Base-by-base conservation (phyloP, 2,113 vertebrate genomes). In the Propithecus coquereli region DNA sequence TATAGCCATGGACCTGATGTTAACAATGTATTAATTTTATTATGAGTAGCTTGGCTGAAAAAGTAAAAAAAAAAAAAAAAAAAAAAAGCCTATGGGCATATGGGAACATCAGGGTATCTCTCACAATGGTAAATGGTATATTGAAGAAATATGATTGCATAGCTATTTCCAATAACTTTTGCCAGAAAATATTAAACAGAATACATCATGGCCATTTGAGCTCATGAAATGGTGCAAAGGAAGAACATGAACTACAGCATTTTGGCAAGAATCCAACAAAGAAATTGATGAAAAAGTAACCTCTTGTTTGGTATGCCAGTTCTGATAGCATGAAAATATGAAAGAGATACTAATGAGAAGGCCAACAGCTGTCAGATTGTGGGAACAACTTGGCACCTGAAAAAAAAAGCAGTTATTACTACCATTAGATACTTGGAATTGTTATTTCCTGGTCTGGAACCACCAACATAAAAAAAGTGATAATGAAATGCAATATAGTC, bases 21-120 rank as follows among this genome's bases (percentile, higher is more conserved):
- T 96, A 94, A 92, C 61, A 89, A 89, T 83, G 18, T 89, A 97
- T 97, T 96, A 95, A 95, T 95, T 96, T 93, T 96, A 93, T 96
- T 92, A 76, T 95, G 87, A 96, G 54, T 73, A 95, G 47, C 34
- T 82, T 97, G 96, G 85, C 94, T 84, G 23, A 91, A 92, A 93
- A 85, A 76, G 22, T 80, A 81, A 93, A 90, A 79, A 43, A 88
- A 96, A 34, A 25, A 84, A 93, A 84, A 79, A 43, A 88, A 96
- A n/a, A 25, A 94, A 96, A 91, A 88, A 92, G 27, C 5, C 8
- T 93, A 63, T 87, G 82, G 77, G 47, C 81, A 86, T 96, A 91
- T 88, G 61, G 68, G 85, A 96, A 70, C 63, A 96, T 96, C 50
- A 93, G 91, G 57, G 23, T 37, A 81, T 90, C 63, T 87, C 61